phyloP scores from a whole-genome alignment of 2,888 invertebrate genomes.

The Pelosia muscerda region DNA sequence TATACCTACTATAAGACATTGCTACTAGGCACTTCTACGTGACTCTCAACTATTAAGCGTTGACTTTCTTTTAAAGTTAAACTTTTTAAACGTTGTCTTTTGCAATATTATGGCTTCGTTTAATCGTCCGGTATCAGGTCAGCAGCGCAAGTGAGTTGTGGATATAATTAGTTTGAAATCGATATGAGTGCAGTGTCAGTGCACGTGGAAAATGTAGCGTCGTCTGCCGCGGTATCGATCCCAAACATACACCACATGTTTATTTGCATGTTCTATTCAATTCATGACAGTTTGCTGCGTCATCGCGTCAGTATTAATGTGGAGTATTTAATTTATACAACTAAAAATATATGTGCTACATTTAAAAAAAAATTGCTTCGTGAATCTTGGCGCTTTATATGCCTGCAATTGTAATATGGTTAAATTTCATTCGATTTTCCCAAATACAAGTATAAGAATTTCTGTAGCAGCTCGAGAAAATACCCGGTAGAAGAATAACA shows the following conservation, averaged over 20 bases:
- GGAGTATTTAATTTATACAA: no score
- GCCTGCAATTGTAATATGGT: no score
- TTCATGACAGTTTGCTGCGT: constrained; percentile 26
- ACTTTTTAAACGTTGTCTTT: not conserved
- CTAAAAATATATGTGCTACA: no score
- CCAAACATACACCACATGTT: constrained; percentile 25
- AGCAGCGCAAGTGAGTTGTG: not conserved
- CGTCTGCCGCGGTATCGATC: constrained; percentile 38
- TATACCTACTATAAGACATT: not conserved
- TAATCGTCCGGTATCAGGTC: not conserved
- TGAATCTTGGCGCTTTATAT: no score
- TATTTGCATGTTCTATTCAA: constrained; percentile 38
- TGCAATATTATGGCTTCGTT: not conserved
- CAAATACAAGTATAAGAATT: no score
- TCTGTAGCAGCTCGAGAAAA: no score
- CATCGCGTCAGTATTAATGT: no score
- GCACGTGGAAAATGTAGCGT: constrained; percentile 15
- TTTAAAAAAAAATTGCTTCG: no score
- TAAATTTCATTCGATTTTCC: no score
- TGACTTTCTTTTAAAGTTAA: not conserved
- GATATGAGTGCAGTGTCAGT: constrained; percentile 23
- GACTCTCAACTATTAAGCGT: not conserved
- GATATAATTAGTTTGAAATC: constrained; percentile 22
- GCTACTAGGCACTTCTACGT: not conserved
- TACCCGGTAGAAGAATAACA: no score